Evolutionary conservation across 2,113 vertebrate genomes (phyloP).

Genomic region (Syngnathus typhle): DNA sequence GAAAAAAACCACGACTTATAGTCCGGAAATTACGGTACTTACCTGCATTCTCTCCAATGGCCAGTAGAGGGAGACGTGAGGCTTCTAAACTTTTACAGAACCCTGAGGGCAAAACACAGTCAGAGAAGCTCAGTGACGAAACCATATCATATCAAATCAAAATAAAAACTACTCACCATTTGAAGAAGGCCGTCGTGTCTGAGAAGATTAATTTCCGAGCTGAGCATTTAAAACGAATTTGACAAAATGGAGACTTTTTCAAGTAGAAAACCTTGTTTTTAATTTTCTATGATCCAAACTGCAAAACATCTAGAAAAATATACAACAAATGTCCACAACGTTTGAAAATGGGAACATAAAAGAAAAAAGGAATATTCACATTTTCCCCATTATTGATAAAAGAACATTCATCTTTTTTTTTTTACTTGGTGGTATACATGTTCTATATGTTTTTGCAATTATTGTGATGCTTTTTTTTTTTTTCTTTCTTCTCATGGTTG

Average conservation of each 20-base stretch:
- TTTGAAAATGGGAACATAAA: conserved; percentile 70
- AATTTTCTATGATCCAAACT: conserved; percentile 75
- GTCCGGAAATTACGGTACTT: too few species aligned
- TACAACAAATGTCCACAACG: conserved; percentile 78
- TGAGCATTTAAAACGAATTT: background rate
- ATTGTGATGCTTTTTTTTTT: conserved; percentile 43
- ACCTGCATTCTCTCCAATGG: background rate
- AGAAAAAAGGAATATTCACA: conserved; percentile 72
- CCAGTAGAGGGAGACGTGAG: background rate
- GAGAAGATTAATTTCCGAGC: too few species aligned
- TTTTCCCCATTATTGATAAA: conserved; percentile 71
- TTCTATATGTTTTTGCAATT: conserved; percentile 55
- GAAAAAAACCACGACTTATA: too few species aligned
- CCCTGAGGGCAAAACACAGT: background rate
- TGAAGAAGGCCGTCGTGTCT: background rate
- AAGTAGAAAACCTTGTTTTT: conserved; percentile 76
- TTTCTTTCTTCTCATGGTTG: conserved; percentile 18
- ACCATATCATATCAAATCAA: background rate
- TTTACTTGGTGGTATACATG: conserved; percentile 55
- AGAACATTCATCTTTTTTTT: conserved; percentile 78
- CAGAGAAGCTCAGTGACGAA: background rate
- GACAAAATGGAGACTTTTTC: conserved; percentile 19
- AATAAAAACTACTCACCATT: background rate
- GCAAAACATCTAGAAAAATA: conserved; percentile 85
- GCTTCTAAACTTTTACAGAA: background rate